Evolutionary conservation across 2,888 invertebrate genomes (phyloP), one percentile per base, ranked within the genome.

Genomic region (Caenorhabditis zanzibari): DNA sequence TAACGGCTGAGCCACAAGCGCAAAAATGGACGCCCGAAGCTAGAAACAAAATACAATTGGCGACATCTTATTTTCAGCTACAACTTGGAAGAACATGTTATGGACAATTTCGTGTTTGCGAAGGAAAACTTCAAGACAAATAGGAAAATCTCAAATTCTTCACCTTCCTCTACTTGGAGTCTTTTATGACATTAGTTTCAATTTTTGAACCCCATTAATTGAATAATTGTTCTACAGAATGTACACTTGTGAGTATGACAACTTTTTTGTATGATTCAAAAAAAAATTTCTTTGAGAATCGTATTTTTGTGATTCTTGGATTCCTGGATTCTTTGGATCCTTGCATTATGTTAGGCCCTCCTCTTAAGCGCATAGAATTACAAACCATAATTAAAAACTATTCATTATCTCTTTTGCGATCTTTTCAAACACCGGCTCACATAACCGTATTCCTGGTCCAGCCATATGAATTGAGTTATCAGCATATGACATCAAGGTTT

Each of bases 381-480:
- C n/a, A n/a, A n/a, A n/a, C n/a, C n/a, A 32, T 7, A 32, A 12
- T 38, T 12, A 49, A 49, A 54, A 1, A 54, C 14, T 26, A 9
- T 26, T 14, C 59, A 59, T 59, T 9, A 59, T n/a, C 6, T 35
- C 19, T 2, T 35, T n/a, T 9, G 59, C 59, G 19, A 59, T 3
- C 12, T 35, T 75, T 10, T 44, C 44, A 6, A 81, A 61, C 19
- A 61, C 56, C 3, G 69, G 63, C 14, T 75, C 58, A 32, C 54
- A 68, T 0, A 56, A 10, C n/a, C 69, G 41, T 1, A 81, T n/a
- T 38, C 56, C 81, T 16, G 63, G 14, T 12, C 16, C 32, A n/a
- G 81, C 64, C 10, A 81, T 1, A 41, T 81, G 81, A 24, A 47
- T 26, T 0, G 63, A n/a, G 22, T 81, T 81, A 35, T 81, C 81